Evolutionary conservation across 92 coral and sea anemone species (phyloP), one percentile per base, ranked within the genome.

Genomic region (Phenganax marumi): DNA sequence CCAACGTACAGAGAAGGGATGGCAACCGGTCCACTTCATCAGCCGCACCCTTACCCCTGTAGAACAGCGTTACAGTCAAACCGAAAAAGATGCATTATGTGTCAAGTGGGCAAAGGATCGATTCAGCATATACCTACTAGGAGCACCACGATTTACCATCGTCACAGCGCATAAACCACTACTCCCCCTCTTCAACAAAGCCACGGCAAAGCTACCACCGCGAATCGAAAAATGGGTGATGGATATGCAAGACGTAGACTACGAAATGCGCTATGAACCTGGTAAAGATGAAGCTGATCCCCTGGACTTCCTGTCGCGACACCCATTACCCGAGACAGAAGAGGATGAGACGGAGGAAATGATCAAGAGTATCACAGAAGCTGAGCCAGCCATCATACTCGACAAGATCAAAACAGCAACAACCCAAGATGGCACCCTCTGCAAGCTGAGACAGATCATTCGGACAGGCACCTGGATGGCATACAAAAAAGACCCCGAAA

Each of bases 241-340:
- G 89, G 70, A 62, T 52, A 83, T 90, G 93, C 91, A 88, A 26
- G 86, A 88, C 82, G 89, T 90, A 0, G 89, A 90, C 50, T 85
- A 77, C 26, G 85, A 85, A 68, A 58, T 90, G 18, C 19, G 55
- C 24, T 90, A 90, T 9, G 82, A 85, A 22, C 87, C 89, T 2
- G 73, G 81, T 4, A 87, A 87, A 19, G 87, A 87, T 46, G 84
- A 87, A 23, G 68, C 75, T 61, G 87, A 87, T 26, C 90, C 85
- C 22, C 84, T 87, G 3, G 86, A 87, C 68, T 80, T 84, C 73
- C 57, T 90, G 6, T 84, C 89, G 43, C 56, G 90, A 68, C 90
- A 86, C 75, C 88, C 90, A 39, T 65, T 90, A 9, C 90, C 88
- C 56, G 89, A 84, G 43, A 90, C 80, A n/a, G 85, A 77, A n/a